Conservation (phyloP, 92 coral and sea anemone genomes). For the Epizoanthus ramosus region DNA sequence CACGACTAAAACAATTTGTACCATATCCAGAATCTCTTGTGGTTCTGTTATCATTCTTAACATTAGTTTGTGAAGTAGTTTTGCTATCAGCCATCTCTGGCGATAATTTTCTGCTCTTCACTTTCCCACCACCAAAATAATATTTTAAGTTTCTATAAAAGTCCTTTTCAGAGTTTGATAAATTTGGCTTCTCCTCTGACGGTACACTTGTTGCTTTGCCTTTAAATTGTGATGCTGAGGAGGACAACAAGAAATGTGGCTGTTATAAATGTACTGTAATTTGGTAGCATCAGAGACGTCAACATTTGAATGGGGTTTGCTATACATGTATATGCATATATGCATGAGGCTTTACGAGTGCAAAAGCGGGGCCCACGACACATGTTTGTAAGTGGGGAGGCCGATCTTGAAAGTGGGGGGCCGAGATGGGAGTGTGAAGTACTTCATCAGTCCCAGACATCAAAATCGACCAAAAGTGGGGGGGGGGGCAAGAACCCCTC, state of each 20-base stretch:
- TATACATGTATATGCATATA: neutral
- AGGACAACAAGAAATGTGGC: neutral
- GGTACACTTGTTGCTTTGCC: conserved; percentile 2
- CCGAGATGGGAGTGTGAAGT: too few species aligned
- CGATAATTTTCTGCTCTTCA: conserved; percentile 32
- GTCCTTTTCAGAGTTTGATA: conserved; percentile 46
- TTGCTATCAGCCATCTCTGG: neutral
- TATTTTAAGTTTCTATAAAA: conserved; percentile 63
- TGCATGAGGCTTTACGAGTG: neutral
- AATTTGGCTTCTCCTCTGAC: neutral
- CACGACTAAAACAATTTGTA: neutral
- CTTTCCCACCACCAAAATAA: conserved; percentile 66
- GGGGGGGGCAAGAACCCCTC: too few species aligned
- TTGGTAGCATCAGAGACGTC: neutral
- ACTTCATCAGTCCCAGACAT: too few species aligned
- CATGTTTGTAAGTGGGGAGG: too few species aligned
- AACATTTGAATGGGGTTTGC: too few species aligned
- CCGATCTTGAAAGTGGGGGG: too few species aligned
- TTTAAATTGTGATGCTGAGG: neutral
- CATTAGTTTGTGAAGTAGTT: neutral
- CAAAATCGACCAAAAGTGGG: too few species aligned
- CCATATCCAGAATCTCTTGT: neutral
- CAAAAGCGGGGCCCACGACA: too few species aligned
- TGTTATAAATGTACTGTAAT: neutral
- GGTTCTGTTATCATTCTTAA: conserved; percentile 13